Percentiles rank a stretch among this genome's conserved stretches.
Evolutionary conservation across 2,888 invertebrate genomes (phyloP).

Genomic region (Seira ritae): DNA sequence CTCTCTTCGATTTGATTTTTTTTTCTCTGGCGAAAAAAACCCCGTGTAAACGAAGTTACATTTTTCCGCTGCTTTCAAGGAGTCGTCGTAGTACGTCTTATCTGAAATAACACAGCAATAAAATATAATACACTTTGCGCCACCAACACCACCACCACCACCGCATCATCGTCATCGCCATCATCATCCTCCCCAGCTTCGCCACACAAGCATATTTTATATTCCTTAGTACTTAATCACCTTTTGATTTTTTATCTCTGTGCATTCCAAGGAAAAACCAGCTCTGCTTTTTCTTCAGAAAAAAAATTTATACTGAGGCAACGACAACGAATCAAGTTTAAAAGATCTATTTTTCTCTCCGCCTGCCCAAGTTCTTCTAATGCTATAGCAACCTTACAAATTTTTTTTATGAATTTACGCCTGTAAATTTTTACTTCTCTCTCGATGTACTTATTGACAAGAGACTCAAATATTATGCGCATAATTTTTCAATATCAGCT

Average conservation of each 20-base stretch:
- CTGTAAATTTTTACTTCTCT: neutral
- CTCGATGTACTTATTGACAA: neutral
- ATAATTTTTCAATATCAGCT: constrained; percentile 11
- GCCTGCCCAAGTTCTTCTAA: neutral
- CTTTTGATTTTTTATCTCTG: neutral
- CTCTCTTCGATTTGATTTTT: constrained; percentile 32
- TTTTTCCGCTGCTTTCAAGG: neutral
- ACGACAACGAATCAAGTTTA: constrained; percentile 5
- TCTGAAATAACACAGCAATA: neutral
- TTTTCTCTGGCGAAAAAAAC: neutral
- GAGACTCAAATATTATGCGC: neutral
- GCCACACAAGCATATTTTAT: neutral
- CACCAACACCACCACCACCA: constrained; percentile 22
- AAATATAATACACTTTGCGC: constrained; percentile 19
- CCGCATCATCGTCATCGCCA: constrained; percentile 8
- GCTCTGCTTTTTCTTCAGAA: neutral
- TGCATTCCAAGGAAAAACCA: neutral
- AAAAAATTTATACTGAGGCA: neutral
- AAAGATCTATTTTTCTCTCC: neutral
- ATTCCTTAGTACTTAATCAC: neutral
- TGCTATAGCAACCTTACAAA: neutral
- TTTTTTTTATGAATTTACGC: neutral
- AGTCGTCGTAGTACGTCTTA: neutral
- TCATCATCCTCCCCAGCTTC: neutral
- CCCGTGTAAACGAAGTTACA: neutral